These are phyloP conservation scores for Glossophaga mutica DNA, from an alignment of 2,797 vertebrate species.

Conservation along the genomic window DNA sequence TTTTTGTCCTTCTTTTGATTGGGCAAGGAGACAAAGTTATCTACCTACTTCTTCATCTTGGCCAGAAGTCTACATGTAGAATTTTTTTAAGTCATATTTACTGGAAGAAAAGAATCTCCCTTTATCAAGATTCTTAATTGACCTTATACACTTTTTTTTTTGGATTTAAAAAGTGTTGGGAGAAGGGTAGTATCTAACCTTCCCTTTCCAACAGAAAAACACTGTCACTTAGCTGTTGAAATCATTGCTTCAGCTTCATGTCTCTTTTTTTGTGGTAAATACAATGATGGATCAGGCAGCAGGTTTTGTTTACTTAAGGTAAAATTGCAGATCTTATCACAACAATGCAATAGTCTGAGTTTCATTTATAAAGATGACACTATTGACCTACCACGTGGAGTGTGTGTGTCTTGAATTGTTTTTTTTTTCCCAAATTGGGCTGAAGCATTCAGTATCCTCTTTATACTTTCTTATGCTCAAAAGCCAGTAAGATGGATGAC, in stretches of 20 bases:
- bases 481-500: slow-evolving; percentile 14
- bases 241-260: background rate
- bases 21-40: too few species aligned
- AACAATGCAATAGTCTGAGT: slow-evolving; percentile 42
- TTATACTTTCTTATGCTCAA: background rate
- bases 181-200: background rate
- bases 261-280: background rate
- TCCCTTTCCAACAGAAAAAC: slow-evolving; percentile 26
- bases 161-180: background rate
- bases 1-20: too few species aligned
- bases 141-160: background rate
- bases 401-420: background rate
- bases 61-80: too few species aligned
- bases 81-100: slow-evolving; percentile 22
- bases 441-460: background rate
- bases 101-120: slow-evolving; percentile 37
- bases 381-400: slow-evolving; percentile 42
- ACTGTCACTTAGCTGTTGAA: slow-evolving; percentile 31
- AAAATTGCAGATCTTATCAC: slow-evolving; percentile 57
- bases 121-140: slow-evolving; percentile 48
- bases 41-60: too few species aligned
- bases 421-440: background rate
- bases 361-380: slow-evolving; percentile 68
- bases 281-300: slow-evolving; percentile 48
- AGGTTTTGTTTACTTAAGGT: slow-evolving; percentile 55